Evolutionary conservation across 2,797 vertebrate species (phyloP).

Genomic region (Lophotriccus pileatus): DNA sequence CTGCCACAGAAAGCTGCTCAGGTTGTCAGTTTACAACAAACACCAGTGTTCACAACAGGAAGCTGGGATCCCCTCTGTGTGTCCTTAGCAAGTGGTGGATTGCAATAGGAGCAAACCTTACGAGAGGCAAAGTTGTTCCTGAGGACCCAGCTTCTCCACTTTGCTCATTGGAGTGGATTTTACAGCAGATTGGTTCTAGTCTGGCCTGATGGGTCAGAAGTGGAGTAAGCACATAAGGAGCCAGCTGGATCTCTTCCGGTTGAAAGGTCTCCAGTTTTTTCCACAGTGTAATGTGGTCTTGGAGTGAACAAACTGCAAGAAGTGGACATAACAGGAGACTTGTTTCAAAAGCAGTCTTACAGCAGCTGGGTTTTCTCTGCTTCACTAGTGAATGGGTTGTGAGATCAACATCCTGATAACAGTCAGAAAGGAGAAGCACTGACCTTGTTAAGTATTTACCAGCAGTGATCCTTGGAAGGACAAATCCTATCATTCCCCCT

Average conservation of each 20-base stretch:
- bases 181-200: background rate
- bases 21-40: background rate
- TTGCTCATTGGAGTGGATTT: background rate
- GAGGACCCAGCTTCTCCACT: background rate
- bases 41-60: background rate
- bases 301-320: background rate
- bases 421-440: background rate
- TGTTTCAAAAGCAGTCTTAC: background rate
- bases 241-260: background rate
- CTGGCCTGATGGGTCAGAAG: background rate
- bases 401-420: background rate
- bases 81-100: background rate
- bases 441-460: background rate
- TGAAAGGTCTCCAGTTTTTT: background rate
- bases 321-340: background rate
- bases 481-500: background rate
- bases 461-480: background rate
- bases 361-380: background rate
- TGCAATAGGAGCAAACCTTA: background rate
- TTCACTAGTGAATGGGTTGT: background rate
- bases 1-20: background rate
- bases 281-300: background rate
- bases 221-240: accelerated
- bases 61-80: background rate
- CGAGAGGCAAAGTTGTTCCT: background rate